Base-by-base conservation (phyloP, 2,797 vertebrate species). In the Naso thynnoides region DNA sequence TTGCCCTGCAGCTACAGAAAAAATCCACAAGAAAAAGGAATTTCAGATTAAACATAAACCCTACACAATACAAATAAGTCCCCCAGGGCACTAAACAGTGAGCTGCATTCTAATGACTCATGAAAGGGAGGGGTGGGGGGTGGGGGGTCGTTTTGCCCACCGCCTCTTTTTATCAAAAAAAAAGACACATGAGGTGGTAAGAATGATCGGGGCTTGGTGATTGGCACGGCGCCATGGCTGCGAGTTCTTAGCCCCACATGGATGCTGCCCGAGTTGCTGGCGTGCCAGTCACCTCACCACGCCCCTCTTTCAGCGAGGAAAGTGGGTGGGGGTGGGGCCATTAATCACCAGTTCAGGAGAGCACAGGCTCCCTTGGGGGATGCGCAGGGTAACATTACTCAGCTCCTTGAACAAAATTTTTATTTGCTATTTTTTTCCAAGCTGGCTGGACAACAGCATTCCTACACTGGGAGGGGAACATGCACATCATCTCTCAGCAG, bases 1-100 rank as follows among this genome's bases (percentile, higher is more conserved):
- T 89, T 93, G 91, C 95, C 97, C 95, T 21, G 57, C 23, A 95
- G 97, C 95, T 88, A 96, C 86, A 91, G 91, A 90, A 84, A 94
- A 91, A 87, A 58, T 70, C 62, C 60, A 83, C 70, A 79, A 79
- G 56, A 85, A 89, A 88, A 91, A 94, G 90, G 92, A 94, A 94
- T 97, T 96, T 96, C 91, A 94, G 90, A 96, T 96, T 94, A 95
- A 95, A 95, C 91, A 92, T 92, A 91, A 95, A 83, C 69, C 93
- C 87, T 79, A 73, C 85, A 91, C 88, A 93, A 94, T 89, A 93
- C 94, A 96, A 96, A 96, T 93, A 94, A 93, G 91, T 94, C 92
- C 95, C 92, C 88, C 29, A 76, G 90, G 96, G 95, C 93, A 86
- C 93, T 89, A 90, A 93, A 93, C 94, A 67, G 56, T 73, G 85